Evolutionary conservation across 2,888 invertebrate species (phyloP), one percentile per base, ranked within the genome.

Genomic region (Spilarctia lutea): DNA sequence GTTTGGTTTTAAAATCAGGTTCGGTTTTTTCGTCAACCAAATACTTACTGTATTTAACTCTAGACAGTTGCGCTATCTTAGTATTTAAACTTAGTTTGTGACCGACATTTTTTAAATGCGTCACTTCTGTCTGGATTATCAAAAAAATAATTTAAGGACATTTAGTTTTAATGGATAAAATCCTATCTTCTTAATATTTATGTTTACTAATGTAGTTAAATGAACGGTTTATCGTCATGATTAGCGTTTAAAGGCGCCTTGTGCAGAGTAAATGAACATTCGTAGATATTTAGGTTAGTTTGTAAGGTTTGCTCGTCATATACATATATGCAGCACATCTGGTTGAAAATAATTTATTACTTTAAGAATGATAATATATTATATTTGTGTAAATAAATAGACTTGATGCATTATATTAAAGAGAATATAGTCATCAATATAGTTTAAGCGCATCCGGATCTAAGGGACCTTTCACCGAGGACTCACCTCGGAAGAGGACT

Each of bases 391-490:
- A 56, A 20, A 3, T 3, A 11, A n/a, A 11, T 56, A 56, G 10
- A 56, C 2, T 2, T 56, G 16, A 52, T 24, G 24, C 52, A 10
- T 10, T 8, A 52, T 52, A 2, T 7, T 52, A 24, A 24, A 11
- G 0, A 24, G n/a, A 8, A 11, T 1, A 8, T 52, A 0, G 8
- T 6, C 7, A 2, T 7, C 7, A 1, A 39, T 39, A 11, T 39
- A 39, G 39, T 39, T 39, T 10, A 11, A 39, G 1, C 1, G 11
- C 10, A 39, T 11, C 39, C 39, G 39, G 39, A 39, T 39, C 39
- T 39, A 39, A 39, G 39, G 39, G 39, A 39, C 39, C 39, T 39
- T 39, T 39, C 11, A 39, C 39, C 39, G 11, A 39, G 39, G 39
- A 39, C 11, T 39, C 39, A 11, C 39, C 39, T 39, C 39, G 11